Conservation (phyloP, 2,888 invertebrate species). For the Seladonia tumulorum region DNA sequence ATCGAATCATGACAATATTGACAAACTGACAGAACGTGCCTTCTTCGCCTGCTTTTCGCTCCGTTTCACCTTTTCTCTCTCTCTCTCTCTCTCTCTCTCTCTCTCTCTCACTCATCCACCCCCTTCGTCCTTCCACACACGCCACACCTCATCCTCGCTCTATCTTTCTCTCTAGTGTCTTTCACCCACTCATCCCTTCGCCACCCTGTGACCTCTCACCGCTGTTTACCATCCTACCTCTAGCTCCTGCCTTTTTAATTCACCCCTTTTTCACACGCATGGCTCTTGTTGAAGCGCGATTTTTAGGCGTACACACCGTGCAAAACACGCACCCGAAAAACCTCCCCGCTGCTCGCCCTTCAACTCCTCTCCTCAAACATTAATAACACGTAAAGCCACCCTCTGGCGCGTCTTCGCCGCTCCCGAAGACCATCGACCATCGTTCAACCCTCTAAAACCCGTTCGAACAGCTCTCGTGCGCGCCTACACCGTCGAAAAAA, state of each 20-base stretch:
- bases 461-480: neutral
- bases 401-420: neutral
- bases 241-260: conserved; percentile 9
- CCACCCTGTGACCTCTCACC: conserved; percentile 2
- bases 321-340: conserved; percentile 22
- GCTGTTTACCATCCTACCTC: neutral
- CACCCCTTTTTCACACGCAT: conserved; percentile 24
- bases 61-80: conserved; percentile 18
- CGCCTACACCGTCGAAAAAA: conserved; percentile 10
- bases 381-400: conserved; percentile 73
- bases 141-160: neutral
- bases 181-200: neutral
- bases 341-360: conserved; percentile 4
- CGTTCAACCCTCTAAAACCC: neutral
- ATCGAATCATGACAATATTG: conserved; percentile 72
- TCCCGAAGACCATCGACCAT: conserved; percentile 1
- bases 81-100: conserved; percentile 14
- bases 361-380: conserved; percentile 67
- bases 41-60: conserved; percentile 40
- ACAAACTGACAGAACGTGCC: conserved; percentile 74
- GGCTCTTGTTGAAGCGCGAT: conserved; percentile 19
- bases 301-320: conserved; percentile 27
- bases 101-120: neutral
- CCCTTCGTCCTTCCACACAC: conserved; percentile 6
- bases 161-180: neutral